Conservation (phyloP, 2,888 invertebrate species). For the Rhagonycha lutea region DNA sequence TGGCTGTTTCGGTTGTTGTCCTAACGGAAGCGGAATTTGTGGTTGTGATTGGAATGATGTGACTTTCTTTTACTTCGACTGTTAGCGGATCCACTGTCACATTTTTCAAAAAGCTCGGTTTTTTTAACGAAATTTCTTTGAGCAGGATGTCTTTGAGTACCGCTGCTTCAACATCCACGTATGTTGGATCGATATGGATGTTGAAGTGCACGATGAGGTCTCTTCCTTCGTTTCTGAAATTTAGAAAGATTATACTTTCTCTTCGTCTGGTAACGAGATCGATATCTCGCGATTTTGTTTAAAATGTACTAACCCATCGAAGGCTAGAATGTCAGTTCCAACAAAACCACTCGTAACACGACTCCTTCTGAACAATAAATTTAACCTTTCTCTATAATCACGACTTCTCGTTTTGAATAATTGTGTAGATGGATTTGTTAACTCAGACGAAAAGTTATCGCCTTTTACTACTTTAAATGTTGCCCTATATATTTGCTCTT, state of each 20-base stretch:
- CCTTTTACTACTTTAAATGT: conserved; percentile 74
- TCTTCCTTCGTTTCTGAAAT: conserved; percentile 65
- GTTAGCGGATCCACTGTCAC: conserved; percentile 68
- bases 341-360: conserved; percentile 76
- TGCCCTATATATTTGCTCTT: conserved; percentile 82
- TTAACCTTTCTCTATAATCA: conserved; percentile 76
- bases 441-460: conserved; percentile 70
- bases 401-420: conserved; percentile 74
- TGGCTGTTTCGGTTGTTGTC: conserved; percentile 52
- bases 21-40: conserved; percentile 43
- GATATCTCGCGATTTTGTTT: conserved; percentile 3
- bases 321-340: conserved; percentile 78
- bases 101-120: conserved; percentile 65
- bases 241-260: conserved; percentile 8
- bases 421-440: conserved; percentile 69
- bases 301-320: conserved; percentile 72
- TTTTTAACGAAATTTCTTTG: conserved; percentile 65
- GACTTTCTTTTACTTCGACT: conserved; percentile 65
- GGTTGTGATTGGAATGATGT: conserved; percentile 49
- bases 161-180: conserved; percentile 60
- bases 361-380: conserved; percentile 74
- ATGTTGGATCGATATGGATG: conserved; percentile 76
- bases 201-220: conserved; percentile 85
- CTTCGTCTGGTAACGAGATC: conserved; percentile 8
- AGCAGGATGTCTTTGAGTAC: conserved; percentile 70